Evolutionary conservation across 2,113 vertebrate species (phyloP).

Genomic region (Sturnira hondurensis): DNA sequence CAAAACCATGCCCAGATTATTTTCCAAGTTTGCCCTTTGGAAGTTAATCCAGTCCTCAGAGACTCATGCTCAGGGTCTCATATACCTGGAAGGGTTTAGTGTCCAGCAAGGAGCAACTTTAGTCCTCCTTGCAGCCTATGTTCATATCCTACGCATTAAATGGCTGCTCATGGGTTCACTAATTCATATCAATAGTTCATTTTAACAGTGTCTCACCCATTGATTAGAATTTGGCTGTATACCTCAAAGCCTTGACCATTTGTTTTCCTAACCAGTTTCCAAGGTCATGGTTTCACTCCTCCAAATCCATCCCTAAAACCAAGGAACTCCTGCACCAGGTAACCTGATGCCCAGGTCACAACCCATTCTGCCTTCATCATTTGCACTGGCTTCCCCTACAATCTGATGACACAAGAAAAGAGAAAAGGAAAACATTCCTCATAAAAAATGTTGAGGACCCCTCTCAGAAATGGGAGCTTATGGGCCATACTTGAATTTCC

Average conservation of each 20-base stretch:
- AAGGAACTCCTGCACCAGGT: not conserved
- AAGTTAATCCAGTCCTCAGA: not conserved
- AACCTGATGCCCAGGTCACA: not conserved
- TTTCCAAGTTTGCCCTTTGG: not conserved
- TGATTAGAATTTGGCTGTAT: not conserved
- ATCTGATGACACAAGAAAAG: not conserved
- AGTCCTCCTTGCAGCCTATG: not conserved
- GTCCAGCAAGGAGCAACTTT: not conserved
- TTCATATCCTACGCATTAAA: not conserved
- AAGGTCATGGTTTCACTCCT: not conserved
- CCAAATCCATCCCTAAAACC: not conserved
- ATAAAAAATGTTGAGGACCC: not conserved
- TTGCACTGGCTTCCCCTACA: not conserved
- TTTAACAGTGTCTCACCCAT: not conserved
- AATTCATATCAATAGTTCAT: not conserved
- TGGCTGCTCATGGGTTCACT: not conserved
- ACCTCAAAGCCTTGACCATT: not conserved
- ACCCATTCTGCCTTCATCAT: not conserved
- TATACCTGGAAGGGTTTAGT: not conserved
- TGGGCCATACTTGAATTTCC: not conserved
- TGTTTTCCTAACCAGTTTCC: not conserved
- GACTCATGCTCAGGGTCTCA: not conserved
- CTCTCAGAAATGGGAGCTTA: not conserved
- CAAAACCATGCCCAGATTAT: not conserved
- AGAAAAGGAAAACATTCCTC: not conserved